Conservation (phyloP, 2,888 invertebrate genomes). For the Brachylomia viminalis region DNA sequence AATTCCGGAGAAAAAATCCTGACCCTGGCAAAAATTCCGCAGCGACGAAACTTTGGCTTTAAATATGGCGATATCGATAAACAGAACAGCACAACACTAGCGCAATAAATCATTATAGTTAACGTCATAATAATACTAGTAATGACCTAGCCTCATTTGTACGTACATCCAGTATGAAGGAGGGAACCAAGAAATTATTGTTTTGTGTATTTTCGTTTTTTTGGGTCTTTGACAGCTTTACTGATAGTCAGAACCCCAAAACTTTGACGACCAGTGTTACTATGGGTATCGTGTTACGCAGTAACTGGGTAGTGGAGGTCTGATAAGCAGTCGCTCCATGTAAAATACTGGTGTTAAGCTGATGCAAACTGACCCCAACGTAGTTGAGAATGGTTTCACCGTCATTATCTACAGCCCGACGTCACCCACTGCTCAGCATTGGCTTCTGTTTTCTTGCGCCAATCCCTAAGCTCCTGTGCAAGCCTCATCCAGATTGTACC, state of each 20-base stretch:
- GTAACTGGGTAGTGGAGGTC: background rate
- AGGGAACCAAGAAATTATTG: slow-evolving; percentile 58
- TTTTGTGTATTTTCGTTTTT: background rate
- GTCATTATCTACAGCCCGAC: no score
- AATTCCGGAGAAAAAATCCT: background rate
- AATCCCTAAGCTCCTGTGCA: no score
- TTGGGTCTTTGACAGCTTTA: no score
- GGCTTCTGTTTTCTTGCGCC: no score
- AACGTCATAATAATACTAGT: slow-evolving; percentile 77
- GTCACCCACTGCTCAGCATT: no score
- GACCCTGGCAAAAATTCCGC: slow-evolving; percentile 17
- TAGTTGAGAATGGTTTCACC: background rate
- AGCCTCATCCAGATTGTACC: no score
- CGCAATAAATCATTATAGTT: slow-evolving; percentile 73
- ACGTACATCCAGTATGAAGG: slow-evolving; percentile 62
- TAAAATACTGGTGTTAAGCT: background rate
- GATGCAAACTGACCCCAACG: background rate
- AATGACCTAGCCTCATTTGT: slow-evolving; percentile 83
- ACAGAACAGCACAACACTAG: slow-evolving; percentile 70
- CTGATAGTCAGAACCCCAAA: background rate
- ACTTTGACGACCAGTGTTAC: background rate
- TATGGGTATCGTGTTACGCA: background rate
- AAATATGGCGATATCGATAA: slow-evolving; percentile 46
- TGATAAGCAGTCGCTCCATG: background rate
- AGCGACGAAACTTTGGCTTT: background rate